A percentile compares a stretch with the other conserved stretches of the same genome.
These are phyloP conservation scores for Panagrolaimus sp. DNA, from an alignment of 1,140 invertebrate genomes.

Conservation along the genomic window DNA sequence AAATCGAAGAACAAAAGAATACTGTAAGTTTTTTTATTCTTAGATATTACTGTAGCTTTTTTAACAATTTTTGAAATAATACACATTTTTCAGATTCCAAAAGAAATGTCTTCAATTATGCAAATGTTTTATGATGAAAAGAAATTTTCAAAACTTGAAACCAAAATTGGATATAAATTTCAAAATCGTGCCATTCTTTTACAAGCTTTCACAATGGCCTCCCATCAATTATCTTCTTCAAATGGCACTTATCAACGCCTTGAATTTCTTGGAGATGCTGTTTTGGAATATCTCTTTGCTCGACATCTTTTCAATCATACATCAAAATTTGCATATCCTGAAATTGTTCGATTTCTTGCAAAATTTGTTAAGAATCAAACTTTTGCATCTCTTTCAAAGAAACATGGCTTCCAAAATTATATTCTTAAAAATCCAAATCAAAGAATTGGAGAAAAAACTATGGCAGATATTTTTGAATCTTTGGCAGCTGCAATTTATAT, in stretches of 20 bases:
- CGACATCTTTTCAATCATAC: constrained; percentile 90
- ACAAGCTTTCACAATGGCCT: constrained; percentile 92
- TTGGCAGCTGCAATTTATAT: constrained; percentile 93
- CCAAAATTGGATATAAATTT: constrained; percentile 72
- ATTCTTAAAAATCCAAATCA: constrained; percentile 65
- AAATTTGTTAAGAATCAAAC: constrained; percentile 98
- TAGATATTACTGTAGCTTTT: too few species aligned
- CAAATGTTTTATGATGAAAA: too few species aligned
- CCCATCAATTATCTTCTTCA: constrained; percentile 87
- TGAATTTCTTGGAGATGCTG: constrained; percentile 95
- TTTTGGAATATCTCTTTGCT: constrained; percentile 92
- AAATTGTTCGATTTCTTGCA: constrained; percentile 87
- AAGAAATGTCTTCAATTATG: too few species aligned
- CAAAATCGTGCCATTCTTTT: constrained; percentile 70
- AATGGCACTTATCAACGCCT: constrained; percentile 94
- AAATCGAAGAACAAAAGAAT: too few species aligned
- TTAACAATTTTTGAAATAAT: too few species aligned
- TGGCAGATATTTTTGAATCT: constrained; percentile 98
- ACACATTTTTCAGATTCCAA: too few species aligned
- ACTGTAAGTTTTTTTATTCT: too few species aligned
- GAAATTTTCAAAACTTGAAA: constrained; percentile 67
- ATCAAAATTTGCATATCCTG: constrained; percentile 73
- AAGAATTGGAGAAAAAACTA: constrained; percentile 94
- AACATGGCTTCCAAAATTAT: constrained; percentile 29
- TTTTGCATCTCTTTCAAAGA: constrained; percentile 88